Percentiles rank a stretch among this genome's conserved stretches.
Conservation (phyloP, 2,797 vertebrate genomes). For the Gallinago solitaria region DNA sequence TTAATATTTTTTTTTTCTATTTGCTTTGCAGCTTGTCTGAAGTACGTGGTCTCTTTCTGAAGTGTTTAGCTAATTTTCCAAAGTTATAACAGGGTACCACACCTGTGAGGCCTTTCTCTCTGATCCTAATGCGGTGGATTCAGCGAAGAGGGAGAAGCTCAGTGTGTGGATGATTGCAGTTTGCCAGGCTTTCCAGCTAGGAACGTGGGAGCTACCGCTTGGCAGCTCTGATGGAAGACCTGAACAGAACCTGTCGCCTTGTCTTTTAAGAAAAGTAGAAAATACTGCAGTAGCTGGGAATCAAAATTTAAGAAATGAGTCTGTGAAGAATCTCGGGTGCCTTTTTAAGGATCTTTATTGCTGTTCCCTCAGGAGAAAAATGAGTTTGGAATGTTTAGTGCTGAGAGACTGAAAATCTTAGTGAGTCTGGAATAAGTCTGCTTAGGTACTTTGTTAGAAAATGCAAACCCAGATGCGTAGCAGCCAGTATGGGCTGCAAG, state of each 20-base stretch:
- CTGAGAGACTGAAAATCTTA: neutral
- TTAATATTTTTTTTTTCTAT: neutral
- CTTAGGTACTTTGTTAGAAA: neutral
- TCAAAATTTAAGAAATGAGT: neutral
- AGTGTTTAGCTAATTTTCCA: neutral
- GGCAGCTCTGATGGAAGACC: neutral
- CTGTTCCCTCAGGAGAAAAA: neutral
- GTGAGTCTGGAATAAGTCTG: neutral
- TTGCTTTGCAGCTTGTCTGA: neutral
- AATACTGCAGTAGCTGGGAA: neutral
- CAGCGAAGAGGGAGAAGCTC: neutral
- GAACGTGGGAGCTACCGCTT: neutral
- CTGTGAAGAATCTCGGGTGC: neutral
- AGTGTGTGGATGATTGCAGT: fast-evolving
- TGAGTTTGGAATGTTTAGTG: neutral
- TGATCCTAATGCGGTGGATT: neutral
- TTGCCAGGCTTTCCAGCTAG: neutral
- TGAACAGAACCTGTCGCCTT: neutral
- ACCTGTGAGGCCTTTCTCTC: neutral
- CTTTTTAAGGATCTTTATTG: neutral
- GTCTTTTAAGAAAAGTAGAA: neutral
- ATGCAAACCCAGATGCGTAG: neutral
- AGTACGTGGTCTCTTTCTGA: neutral
- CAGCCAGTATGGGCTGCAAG: neutral
- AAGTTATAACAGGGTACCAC: neutral